Evolutionary conservation across 1,140 invertebrate species (phyloP).

Genomic region (Pectinophora gossypiella): DNA sequence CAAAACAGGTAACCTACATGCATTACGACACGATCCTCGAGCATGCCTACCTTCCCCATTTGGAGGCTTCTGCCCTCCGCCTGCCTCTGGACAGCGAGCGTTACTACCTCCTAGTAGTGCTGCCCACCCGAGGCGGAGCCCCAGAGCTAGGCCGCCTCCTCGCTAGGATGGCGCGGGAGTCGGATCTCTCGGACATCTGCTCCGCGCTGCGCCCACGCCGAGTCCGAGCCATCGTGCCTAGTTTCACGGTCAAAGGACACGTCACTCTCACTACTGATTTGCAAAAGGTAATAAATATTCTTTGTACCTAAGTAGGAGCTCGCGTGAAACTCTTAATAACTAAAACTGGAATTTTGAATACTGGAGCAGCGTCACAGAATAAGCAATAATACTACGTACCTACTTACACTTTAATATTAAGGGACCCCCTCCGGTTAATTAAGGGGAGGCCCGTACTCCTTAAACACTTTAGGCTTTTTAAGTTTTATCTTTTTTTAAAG

Average conservation of each 20-base stretch:
- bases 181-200: slow-evolving; percentile 79
- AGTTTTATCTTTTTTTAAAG: too few relatives aligned
- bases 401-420: too few relatives aligned
- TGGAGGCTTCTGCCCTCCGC: slow-evolving; percentile 82
- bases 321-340: too few relatives aligned
- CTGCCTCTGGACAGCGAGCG: slow-evolving; percentile 83
- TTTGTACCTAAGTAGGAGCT: background rate
- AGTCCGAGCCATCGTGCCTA: slow-evolving; percentile 84
- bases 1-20: slow-evolving; percentile 77
- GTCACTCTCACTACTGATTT: slow-evolving; percentile 85
- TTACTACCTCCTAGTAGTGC: slow-evolving; percentile 79
- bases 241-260: slow-evolving; percentile 85
- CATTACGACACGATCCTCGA: slow-evolving; percentile 85
- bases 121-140: slow-evolving; percentile 74
- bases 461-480: too few relatives aligned
- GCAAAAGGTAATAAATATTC: slow-evolving; percentile 80
- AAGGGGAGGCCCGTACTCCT: too few relatives aligned
- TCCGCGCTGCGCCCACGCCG: slow-evolving; percentile 79
- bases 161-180: slow-evolving; percentile 59
- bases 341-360: too few relatives aligned
- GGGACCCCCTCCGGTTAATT: too few relatives aligned
- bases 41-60: slow-evolving; percentile 82
- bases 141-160: slow-evolving; percentile 55
- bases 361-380: too few relatives aligned
- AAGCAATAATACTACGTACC: too few relatives aligned